Percentiles rank a stretch among this genome's conserved stretches.
Evolutionary conservation across 2,888 invertebrate species (phyloP).

Genomic region (Abscondita cerata): DNA sequence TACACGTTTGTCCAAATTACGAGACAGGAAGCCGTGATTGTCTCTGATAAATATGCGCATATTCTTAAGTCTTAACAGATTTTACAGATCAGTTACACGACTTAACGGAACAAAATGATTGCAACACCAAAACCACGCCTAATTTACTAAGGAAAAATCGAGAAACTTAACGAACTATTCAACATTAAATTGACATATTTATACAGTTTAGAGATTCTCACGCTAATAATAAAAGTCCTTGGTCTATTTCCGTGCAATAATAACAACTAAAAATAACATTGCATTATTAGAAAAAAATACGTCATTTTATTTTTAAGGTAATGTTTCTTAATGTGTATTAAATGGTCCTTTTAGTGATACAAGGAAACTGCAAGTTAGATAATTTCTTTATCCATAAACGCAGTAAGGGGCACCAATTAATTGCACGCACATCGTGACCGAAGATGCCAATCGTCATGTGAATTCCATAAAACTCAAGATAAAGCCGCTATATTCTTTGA

Average conservation of each 20-base stretch:
- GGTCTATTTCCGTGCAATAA: slow-evolving; percentile 40
- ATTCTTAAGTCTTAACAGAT: slow-evolving; percentile 39
- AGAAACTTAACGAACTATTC: background rate
- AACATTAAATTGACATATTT: no score
- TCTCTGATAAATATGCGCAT: slow-evolving; percentile 56
- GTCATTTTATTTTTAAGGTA: background rate
- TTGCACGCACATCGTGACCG: slow-evolving; percentile 37
- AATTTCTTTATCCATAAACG: slow-evolving; percentile 27
- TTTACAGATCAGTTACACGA: slow-evolving; percentile 26
- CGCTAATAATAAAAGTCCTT: slow-evolving; percentile 39
- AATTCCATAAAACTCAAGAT: slow-evolving; percentile 37
- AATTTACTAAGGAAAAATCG: background rate
- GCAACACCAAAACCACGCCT: slow-evolving; percentile 3
- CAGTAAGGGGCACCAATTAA: slow-evolving; percentile 30
- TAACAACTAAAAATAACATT: no score
- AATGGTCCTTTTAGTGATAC: slow-evolving; percentile 3
- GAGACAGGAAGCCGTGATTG: slow-evolving; percentile 50
- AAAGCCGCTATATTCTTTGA: slow-evolving; percentile 27
- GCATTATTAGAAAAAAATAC: slow-evolving; percentile 2
- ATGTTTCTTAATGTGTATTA: slow-evolving; percentile 5
- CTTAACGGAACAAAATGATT: slow-evolving; percentile 13
- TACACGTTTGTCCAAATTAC: slow-evolving; percentile 57
- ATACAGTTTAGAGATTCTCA: slow-evolving; percentile 42
- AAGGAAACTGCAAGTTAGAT: slow-evolving; percentile 17
- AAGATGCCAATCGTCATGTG: slow-evolving; percentile 35